Percentiles rank a stretch among this genome's conserved stretches.
Conservation (phyloP, 2,888 invertebrate species). For the Cheilosia soror region DNA sequence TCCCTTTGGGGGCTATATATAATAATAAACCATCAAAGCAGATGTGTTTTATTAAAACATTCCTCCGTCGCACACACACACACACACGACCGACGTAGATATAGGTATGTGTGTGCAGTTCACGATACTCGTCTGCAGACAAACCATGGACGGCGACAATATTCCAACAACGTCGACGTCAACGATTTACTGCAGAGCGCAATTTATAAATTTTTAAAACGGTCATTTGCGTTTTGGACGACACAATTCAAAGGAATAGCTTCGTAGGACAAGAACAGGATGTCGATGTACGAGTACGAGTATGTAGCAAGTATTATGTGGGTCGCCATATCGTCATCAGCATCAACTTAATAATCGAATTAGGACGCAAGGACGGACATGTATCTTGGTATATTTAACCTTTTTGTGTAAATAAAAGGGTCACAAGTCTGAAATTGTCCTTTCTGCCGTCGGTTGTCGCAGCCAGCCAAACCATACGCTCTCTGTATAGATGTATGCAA, state of each 20-base stretch:
- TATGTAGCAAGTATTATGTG: slow-evolving; percentile 37
- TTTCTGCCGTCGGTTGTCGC: slow-evolving; percentile 1
- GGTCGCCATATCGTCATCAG: slow-evolving; percentile 60
- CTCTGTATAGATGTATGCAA: neutral
- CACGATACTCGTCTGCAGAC: slow-evolving; percentile 16
- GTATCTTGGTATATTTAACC: slow-evolving; percentile 16
- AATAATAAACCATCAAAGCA: slow-evolving; percentile 75
- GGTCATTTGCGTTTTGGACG: slow-evolving; percentile 72
- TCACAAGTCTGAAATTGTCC: slow-evolving; percentile 46
- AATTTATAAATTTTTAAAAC: slow-evolving; percentile 75
- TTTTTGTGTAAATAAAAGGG: slow-evolving; percentile 50
- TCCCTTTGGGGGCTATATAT: slow-evolving; percentile 68
- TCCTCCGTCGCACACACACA: slow-evolving; percentile 47
- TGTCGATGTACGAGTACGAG: neutral
- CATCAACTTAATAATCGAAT: slow-evolving; percentile 72
- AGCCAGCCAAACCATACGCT: too few species aligned
- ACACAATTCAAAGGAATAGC: slow-evolving; percentile 42
- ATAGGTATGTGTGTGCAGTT: slow-evolving; percentile 17
- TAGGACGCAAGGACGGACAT: slow-evolving; percentile 57
- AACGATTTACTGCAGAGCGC: slow-evolving; percentile 73
- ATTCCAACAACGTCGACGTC: slow-evolving; percentile 37
- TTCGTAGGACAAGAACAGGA: neutral
- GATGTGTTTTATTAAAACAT: slow-evolving; percentile 75
- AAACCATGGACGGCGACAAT: slow-evolving; percentile 30
- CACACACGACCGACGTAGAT: neutral